Evolutionary conservation across 1,140 invertebrate genomes (phyloP), one percentile per base, ranked within the genome.

Genomic region (Leptopilina clavipes): DNA sequence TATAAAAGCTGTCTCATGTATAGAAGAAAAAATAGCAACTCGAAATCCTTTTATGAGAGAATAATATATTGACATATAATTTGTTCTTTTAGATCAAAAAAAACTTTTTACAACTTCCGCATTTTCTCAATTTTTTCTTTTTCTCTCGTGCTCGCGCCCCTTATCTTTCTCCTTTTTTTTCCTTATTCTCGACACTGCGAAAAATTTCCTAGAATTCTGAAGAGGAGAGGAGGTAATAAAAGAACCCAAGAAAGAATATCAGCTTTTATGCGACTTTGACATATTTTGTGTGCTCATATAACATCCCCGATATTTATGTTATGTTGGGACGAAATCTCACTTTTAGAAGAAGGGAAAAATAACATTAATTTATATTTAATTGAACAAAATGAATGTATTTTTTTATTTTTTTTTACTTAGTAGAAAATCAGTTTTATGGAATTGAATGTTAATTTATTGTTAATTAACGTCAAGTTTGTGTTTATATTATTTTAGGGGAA

Each of bases 191-290:
- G 25, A 25, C 25, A 12, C 22, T 7, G 25, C 22, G 22, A 31
- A 65, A 65, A 65, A 37, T 65, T 37, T n/a, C 59, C 25, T 8
- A 31, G 22, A n/a, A 31, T 31, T 31, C 25, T 31, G 54, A 9
- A 59, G 54, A 22, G 7, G 37, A 40, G 17, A 22, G 54, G 10
- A 59, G 54, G 59, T 22, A 65, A 65, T 65, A 65, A 65, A 65
- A 65, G 12, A 65, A 31, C 59, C 59, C 59, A 31, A n/a, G 25
- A 8, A 65, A 65, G 48, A 65, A 65, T 65, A 65, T 65, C 59
- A 25, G 59, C 25, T 65, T 65, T 65, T 37, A 65, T 65, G 25
- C 22, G 11, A 65, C 31, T n/a, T 22, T 31, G 48, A 65, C 25
- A 59, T 59, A 59, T 19, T 65, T 65, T 37, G 22, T 65, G 59